Evolutionary conservation across 2,797 vertebrate species (phyloP), one percentile per base, ranked within the genome.

Genomic region (Anguilla marmorata): DNA sequence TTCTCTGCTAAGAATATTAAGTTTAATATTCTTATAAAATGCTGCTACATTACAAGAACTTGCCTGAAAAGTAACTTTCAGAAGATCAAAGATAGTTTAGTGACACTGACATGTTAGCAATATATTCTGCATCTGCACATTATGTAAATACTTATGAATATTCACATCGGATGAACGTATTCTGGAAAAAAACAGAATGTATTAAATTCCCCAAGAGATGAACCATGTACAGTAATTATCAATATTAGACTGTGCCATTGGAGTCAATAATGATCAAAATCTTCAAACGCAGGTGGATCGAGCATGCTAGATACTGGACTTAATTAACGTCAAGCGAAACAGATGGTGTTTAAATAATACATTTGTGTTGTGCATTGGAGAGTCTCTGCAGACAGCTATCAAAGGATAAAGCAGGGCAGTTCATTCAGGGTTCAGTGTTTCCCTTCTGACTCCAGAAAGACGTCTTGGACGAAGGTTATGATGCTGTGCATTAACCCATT

Each of bases 271-370:
- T 41, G 88, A 87, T 30, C 86, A 83, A 72, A 37, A 27, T 87
- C 74, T 90, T 90, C 85, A 88, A 86, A 90, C 85, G 87, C 87
- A 90, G 89, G 88, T 86, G 85, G 87, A 90, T 74, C 0, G 48
- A 41, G 82, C 69, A 84, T 90, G 85, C 86, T 86, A 84, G 87
- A 76, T 88, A 91, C 89, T 76, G 41, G 86, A 87, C 85, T 85
- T 85, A 88, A 86, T 90, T 86, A 89, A 89, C 30, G 84, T 58
- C 84, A 85, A 16, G 86, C 63, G 84, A 83, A 92, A 88, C 90
- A 92, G 91, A 90, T 90, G 90, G 91, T 87, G 89, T 85, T 90
- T 91, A 85, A 92, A 92, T 91, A 90, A 91, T 90, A 88, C 90
- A 92, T 90, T 89, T 87, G 87, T 84, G 89, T 83, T 69, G 88